Percentiles rank a stretch among this genome's conserved stretches.
phyloP scores from a whole-genome alignment of 2,113 vertebrate genomes.

The Gallinago media region DNA sequence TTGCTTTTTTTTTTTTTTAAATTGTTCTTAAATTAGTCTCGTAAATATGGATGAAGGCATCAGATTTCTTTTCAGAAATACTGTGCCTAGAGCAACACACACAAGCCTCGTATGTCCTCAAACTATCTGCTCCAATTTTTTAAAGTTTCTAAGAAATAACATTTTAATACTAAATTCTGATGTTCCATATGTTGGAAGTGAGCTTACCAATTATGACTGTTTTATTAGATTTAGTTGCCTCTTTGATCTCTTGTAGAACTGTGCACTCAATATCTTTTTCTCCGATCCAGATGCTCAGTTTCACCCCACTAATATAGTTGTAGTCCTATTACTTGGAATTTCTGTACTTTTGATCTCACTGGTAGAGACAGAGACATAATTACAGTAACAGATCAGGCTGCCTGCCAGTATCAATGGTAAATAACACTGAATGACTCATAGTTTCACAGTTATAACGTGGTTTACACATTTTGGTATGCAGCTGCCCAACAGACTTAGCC shows the following conservation, averaged over 20 bases:
- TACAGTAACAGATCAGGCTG: constrained; percentile 64
- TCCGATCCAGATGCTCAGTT: constrained; percentile 59
- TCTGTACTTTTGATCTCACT: constrained; percentile 69
- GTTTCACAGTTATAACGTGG: constrained; percentile 64
- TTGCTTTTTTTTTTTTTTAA: not conserved
- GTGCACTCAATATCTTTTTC: constrained; percentile 51
- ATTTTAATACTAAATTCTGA: constrained; percentile 62
- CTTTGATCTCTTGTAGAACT: constrained; percentile 62
- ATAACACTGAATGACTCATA: constrained; percentile 65
- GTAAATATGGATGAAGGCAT: constrained; percentile 41
- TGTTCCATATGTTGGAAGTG: constrained; percentile 50
- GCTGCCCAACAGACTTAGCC: constrained; percentile 63
- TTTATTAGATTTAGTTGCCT: constrained; percentile 69
- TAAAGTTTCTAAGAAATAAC: constrained; percentile 46
- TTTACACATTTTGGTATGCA: constrained; percentile 66
- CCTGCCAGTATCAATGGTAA: constrained; percentile 71
- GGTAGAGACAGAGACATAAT: constrained; percentile 69
- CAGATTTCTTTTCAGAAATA: constrained; percentile 4
- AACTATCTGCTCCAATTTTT: constrained; percentile 64
- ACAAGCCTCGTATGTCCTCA: constrained; percentile 26
- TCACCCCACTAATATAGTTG: constrained; percentile 47
- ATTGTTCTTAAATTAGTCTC: not conserved
- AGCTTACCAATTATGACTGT: constrained; percentile 58
- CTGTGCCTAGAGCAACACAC: not conserved
- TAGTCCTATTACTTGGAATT: constrained; percentile 70